Percentiles rank a stretch among this genome's conserved stretches.
Evolutionary conservation across 2,113 vertebrate genomes (phyloP).

Genomic region (Scolopax mira): DNA sequence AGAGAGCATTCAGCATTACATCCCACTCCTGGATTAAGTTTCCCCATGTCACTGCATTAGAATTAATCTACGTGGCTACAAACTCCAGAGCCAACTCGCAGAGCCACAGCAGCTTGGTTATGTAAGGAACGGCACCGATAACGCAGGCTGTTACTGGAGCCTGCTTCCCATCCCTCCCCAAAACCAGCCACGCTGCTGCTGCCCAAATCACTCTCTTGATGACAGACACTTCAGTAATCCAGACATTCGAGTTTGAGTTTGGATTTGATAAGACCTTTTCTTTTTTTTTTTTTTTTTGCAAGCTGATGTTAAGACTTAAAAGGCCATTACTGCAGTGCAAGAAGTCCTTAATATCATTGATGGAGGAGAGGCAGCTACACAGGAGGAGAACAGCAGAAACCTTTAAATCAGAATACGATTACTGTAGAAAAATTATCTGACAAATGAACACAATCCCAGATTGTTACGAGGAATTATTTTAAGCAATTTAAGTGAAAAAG

Average conservation of each 20-base stretch:
- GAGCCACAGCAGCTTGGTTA: conserved; percentile 30
- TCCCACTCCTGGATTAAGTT: conserved; percentile 23
- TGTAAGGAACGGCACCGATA: background rate
- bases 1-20: background rate
- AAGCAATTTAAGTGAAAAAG: background rate
- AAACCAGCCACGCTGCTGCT: background rate
- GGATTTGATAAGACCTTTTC: background rate
- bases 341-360: background rate
- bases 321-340: conserved; percentile 2
- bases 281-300: background rate
- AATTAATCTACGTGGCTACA: background rate
- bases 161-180: background rate
- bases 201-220: background rate
- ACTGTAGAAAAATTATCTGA: background rate
- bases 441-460: background rate
- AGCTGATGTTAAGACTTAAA: background rate
- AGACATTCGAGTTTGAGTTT: background rate
- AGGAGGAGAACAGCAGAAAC: background rate
- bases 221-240: background rate
- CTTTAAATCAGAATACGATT: background rate
- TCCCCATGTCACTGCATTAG: conserved; percentile 9
- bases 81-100: conserved; percentile 39
- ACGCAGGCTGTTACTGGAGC: background rate
- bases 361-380: background rate
- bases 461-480: background rate